Base-by-base conservation (phyloP, 2,113 vertebrate genomes). In the Anarrhichthys ocellatus region DNA sequence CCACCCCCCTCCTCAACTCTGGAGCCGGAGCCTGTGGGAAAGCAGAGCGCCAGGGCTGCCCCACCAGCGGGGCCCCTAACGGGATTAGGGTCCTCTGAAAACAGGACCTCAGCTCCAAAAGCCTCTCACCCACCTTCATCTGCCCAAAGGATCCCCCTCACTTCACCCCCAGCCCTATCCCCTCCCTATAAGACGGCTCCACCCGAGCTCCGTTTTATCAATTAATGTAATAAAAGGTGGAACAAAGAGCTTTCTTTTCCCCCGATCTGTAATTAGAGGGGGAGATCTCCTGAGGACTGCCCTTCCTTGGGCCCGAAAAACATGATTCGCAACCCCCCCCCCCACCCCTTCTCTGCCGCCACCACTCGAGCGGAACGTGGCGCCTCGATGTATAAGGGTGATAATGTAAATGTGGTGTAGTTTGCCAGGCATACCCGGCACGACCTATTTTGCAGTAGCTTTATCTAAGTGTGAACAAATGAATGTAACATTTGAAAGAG, bases 161-260 rank as follows among this genome's bases (percentile, higher is more conserved):
- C 18, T 76, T 65, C 77, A 67, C 75, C 89, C 80, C 69, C 56
- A 42, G 34, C 58, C 54, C 78, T 14, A 0, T 40, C 42, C 68
- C 56, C 61, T 54, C 64, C 48, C 56, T 17, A 86, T 78, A 91
- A 76, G 85, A 84, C 54, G 56, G 80, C 91, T 89, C 80, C 86
- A 84, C 81, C 90, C 81, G 9, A 69, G 76, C 84, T 88, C 86
- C 89, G 65, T 89, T 93, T 95, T 95, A 95, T 95, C 94, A 95
- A 95, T 95, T 95, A 94, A 94, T 95, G 89, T 94, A 92, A 93
- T 94, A 96, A 95, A 95, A 95, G 91, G 93, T 93, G 87, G 93
- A 95, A 95, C 95, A 95, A 95, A 95, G 93, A 91, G 87, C 88
- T 91, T 92, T 91, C 91, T 90, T 92, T 71, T 86, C 92, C 91